A percentile compares a stretch with the other conserved stretches of the same genome.
Evolutionary conservation across 2,888 invertebrate genomes (phyloP).

Genomic region (Coenonympha glycerion): DNA sequence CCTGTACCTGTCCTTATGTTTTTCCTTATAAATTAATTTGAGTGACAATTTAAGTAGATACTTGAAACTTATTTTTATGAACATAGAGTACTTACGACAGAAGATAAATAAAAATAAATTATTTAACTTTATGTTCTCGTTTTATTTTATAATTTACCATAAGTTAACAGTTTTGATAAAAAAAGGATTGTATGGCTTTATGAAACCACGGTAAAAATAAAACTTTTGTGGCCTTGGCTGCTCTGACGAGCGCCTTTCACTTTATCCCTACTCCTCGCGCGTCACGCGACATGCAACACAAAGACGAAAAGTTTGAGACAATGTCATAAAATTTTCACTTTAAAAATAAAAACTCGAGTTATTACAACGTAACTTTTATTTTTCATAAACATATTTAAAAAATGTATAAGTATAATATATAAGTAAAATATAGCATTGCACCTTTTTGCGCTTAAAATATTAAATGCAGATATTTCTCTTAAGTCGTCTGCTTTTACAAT

Average conservation of each 20-base stretch:
- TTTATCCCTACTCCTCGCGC: too few relatives aligned
- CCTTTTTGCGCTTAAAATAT: slow-evolving; percentile 5
- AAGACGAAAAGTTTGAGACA: too few relatives aligned
- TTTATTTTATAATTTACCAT: neutral
- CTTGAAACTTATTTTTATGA: neutral
- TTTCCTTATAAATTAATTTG: too few relatives aligned
- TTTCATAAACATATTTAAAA: slow-evolving; percentile 5
- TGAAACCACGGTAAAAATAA: too few relatives aligned
- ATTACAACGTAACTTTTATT: slow-evolving; percentile 5
- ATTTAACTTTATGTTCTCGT: neutral
- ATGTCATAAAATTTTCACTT: too few relatives aligned
- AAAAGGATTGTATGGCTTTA: too few relatives aligned
- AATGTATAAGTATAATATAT: slow-evolving; percentile 1
- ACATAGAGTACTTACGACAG: neutral
- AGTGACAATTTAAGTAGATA: too few relatives aligned
- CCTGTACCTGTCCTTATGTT: neutral
- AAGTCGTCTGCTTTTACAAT: neutral
- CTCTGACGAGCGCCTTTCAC: too few relatives aligned
- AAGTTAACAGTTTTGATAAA: too few relatives aligned
- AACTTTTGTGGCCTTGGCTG: too few relatives aligned
- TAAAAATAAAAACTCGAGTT: neutral
- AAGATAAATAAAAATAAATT: neutral
- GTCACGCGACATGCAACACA: too few relatives aligned
- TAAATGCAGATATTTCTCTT: neutral
- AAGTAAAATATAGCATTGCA: slow-evolving; percentile 2